A percentile compares a stretch with the other conserved stretches of the same genome.
Evolutionary conservation across 2,797 vertebrate genomes (phyloP).

Genomic region (Sebastes taczanowskii): DNA sequence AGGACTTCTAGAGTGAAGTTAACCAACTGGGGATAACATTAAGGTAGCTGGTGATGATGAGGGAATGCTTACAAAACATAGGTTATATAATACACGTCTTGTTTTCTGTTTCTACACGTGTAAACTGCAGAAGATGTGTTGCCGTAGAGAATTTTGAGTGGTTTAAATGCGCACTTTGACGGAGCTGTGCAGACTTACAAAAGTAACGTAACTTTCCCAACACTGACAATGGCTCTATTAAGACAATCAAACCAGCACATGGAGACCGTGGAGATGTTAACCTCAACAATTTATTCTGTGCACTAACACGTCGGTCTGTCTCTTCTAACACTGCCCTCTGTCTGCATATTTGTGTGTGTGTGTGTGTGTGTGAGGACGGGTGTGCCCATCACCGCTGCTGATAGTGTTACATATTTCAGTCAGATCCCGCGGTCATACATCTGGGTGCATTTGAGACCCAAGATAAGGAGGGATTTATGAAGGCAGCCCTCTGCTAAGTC

Average conservation of each 20-base stretch:
- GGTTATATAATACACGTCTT: neutral
- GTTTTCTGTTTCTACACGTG: neutral
- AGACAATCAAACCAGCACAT: neutral
- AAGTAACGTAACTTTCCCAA: neutral
- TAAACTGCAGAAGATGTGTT: neutral
- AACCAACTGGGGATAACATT: neutral
- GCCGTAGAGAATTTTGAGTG: too few relatives aligned
- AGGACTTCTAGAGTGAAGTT: neutral
- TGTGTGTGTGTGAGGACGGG: neutral
- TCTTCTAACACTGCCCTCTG: neutral
- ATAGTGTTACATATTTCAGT: conserved; percentile 68
- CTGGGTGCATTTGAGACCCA: conserved; percentile 64
- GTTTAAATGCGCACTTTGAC: neutral
- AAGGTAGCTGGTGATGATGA: neutral
- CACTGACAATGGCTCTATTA: neutral
- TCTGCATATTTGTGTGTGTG: neutral
- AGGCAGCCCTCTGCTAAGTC: conserved; percentile 64
- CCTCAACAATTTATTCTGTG: neutral
- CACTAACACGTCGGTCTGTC: neutral
- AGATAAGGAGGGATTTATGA: conserved; percentile 81
- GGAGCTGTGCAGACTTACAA: neutral
- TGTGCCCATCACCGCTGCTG: conserved; percentile 38
- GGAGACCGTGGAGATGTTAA: neutral
- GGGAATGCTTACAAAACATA: neutral
- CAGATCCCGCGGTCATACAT: conserved; percentile 65